These are phyloP conservation scores for Macroglossus sobrinus DNA, from an alignment of 2,113 vertebrate species.

Conservation along the genomic window DNA sequence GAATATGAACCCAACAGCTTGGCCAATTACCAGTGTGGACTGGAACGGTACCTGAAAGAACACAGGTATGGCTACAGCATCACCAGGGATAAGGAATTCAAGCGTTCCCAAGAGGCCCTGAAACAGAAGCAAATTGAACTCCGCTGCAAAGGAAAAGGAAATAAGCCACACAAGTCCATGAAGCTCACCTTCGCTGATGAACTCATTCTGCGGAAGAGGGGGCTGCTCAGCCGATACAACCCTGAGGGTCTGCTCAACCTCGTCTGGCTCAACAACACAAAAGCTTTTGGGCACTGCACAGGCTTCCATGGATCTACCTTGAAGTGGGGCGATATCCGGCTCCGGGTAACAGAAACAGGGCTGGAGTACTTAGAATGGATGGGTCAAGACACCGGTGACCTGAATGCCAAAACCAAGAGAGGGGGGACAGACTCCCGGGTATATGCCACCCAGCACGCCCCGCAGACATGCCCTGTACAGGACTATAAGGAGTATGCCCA, in stretches of 20 bases:
- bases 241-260: constrained; percentile 88
- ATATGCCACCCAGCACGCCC: constrained; percentile 87
- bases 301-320: constrained; percentile 89
- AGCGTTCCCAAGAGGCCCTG: constrained; percentile 88
- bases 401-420: constrained; percentile 84
- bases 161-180: constrained; percentile 92
- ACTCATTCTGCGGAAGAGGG: constrained; percentile 88
- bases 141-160: constrained; percentile 89
- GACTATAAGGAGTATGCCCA: constrained; percentile 91
- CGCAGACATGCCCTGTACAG: constrained; percentile 88
- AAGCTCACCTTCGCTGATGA: constrained; percentile 91
- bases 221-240: constrained; percentile 87
- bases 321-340: constrained; percentile 89
- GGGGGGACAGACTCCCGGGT: constrained; percentile 85
- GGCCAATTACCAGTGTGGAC: constrained; percentile 90
- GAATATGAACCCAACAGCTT: constrained; percentile 91
- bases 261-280: constrained; percentile 91
- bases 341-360: constrained; percentile 85
- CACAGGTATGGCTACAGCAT: constrained; percentile 89
- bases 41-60: constrained; percentile 89
- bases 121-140: constrained; percentile 90
- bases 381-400: constrained; percentile 84
- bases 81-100: constrained; percentile 90
- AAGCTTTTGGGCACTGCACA: constrained; percentile 88
- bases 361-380: constrained; percentile 90